Conservation (phyloP, 2,888 invertebrate genomes). For the Oligia strigilis region DNA sequence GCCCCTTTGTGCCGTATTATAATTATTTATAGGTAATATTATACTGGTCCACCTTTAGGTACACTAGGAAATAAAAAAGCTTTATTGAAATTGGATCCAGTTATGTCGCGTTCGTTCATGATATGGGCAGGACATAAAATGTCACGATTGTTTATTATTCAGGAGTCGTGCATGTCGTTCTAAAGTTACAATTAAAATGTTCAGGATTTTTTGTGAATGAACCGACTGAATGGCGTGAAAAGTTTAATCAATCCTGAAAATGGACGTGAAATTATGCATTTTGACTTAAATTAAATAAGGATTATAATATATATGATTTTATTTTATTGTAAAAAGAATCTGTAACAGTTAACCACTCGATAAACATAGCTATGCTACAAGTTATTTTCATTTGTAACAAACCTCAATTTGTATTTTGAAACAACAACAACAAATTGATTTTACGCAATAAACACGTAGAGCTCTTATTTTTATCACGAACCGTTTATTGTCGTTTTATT, state of each 20-base stretch:
- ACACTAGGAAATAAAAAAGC: slow-evolving; percentile 58
- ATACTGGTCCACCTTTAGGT: slow-evolving; percentile 72
- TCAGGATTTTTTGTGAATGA: slow-evolving; percentile 37
- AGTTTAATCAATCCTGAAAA: too few relatives aligned
- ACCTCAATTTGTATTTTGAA: neutral
- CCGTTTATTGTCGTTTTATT: slow-evolving; percentile 43
- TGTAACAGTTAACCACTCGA: neutral
- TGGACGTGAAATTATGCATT: too few relatives aligned
- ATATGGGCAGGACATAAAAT: slow-evolving; percentile 2
- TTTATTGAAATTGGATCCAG: slow-evolving; percentile 34
- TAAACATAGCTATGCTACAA: neutral
- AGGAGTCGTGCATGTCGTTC: slow-evolving; percentile 28
- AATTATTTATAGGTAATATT: slow-evolving; percentile 62
- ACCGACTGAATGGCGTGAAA: too few relatives aligned
- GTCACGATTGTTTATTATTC: slow-evolving; percentile 20
- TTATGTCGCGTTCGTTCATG: slow-evolving; percentile 15
- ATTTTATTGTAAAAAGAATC: neutral
- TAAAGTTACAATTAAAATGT: slow-evolving; percentile 3
- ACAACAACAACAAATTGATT: slow-evolving; percentile 20
- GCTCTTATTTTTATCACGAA: slow-evolving; percentile 36
- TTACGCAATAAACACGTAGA: slow-evolving; percentile 30
- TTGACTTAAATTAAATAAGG: too few relatives aligned
- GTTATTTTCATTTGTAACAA: slow-evolving; percentile 22
- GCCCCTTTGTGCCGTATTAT: slow-evolving; percentile 75
- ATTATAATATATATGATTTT: too few relatives aligned